Conservation (phyloP, 2,797 vertebrate species). For the Euphonia xanthogaster region DNA sequence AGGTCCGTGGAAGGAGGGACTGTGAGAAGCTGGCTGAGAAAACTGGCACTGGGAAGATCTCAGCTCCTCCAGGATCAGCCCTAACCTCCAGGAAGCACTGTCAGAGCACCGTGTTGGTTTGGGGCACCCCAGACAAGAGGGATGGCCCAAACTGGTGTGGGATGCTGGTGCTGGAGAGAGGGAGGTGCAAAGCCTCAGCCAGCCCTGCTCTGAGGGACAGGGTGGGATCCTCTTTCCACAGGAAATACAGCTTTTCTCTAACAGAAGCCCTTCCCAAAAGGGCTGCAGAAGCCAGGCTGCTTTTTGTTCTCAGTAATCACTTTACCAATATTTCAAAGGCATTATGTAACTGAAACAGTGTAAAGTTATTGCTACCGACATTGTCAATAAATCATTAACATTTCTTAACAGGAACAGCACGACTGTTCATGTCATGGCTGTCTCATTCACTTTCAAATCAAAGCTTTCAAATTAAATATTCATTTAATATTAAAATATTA, state of each 20-base stretch:
- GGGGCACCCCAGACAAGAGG: not conserved
- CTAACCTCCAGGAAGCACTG: not conserved
- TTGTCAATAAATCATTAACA: slow-evolving; percentile 71
- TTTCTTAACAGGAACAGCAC: slow-evolving; percentile 65
- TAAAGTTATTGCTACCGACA: slow-evolving; percentile 66
- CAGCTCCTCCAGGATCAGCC: not conserved
- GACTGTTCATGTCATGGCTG: slow-evolving; percentile 65
- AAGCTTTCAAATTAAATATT: slow-evolving; percentile 81
- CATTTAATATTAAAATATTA: slow-evolving; percentile 80
- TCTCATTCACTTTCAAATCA: slow-evolving; percentile 73
- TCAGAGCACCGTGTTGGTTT: not conserved
- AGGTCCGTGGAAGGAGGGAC: not conserved
- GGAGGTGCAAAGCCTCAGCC: not conserved
- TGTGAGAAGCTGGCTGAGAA: not conserved
- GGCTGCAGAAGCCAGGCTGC: slow-evolving; percentile 4
- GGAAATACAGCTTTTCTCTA: not conserved
- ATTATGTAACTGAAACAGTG: slow-evolving; percentile 57
- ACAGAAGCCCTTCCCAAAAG: not conserved
- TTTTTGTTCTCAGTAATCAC: slow-evolving; percentile 59
- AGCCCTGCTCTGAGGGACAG: not conserved
- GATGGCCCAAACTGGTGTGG: not conserved
- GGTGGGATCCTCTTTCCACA: not conserved
- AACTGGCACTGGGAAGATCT: not conserved
- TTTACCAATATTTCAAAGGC: slow-evolving; percentile 65
- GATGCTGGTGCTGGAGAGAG: not conserved